These are phyloP conservation scores for Lissocephala sabroskyi DNA, from an alignment of 2,888 invertebrate genomes.

Conservation along the genomic window DNA sequence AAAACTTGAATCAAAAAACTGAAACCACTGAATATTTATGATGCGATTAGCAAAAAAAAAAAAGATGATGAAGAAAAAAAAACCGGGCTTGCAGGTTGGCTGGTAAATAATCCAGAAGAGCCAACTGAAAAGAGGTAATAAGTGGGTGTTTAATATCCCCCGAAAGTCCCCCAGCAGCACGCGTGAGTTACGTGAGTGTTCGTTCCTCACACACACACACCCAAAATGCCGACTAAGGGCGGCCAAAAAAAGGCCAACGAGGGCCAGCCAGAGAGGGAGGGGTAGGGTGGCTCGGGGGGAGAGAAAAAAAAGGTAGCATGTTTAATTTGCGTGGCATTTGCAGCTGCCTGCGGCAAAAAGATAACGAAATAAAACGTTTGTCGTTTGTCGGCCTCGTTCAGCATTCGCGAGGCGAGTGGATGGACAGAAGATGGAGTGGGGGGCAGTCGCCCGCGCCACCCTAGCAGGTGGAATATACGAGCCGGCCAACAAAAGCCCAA, in stretches of 20 bases:
- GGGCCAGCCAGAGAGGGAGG: conserved; percentile 6
- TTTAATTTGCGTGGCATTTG: conserved; percentile 70
- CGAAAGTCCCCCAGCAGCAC: conserved; percentile 27
- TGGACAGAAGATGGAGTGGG: background rate
- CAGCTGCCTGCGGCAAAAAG: conserved; percentile 70
- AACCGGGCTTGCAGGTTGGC: background rate
- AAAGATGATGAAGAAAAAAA: no score
- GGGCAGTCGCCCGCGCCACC: background rate
- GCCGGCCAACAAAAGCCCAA: background rate
- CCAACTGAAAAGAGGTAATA: conserved; percentile 69
- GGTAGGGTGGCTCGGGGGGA: conserved; percentile 10
- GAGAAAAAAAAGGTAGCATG: conserved; percentile 56
- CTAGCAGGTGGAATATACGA: background rate
- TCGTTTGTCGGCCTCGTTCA: conserved; percentile 29
- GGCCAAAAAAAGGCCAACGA: conserved; percentile 44
- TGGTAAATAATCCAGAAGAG: conserved; percentile 67
- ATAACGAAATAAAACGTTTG: conserved; percentile 68
- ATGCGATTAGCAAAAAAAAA: conserved; percentile 51
- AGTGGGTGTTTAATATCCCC: conserved; percentile 70
- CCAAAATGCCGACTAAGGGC: no score
- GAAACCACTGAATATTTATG: conserved; percentile 60
- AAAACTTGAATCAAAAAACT: conserved; percentile 58
- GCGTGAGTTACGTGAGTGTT: background rate
- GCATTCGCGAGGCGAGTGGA: conserved; percentile 1
- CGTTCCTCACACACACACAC: no score